Evolutionary conservation across 2,888 invertebrate species (phyloP).

Genomic region (Mythimna ferrago): DNA sequence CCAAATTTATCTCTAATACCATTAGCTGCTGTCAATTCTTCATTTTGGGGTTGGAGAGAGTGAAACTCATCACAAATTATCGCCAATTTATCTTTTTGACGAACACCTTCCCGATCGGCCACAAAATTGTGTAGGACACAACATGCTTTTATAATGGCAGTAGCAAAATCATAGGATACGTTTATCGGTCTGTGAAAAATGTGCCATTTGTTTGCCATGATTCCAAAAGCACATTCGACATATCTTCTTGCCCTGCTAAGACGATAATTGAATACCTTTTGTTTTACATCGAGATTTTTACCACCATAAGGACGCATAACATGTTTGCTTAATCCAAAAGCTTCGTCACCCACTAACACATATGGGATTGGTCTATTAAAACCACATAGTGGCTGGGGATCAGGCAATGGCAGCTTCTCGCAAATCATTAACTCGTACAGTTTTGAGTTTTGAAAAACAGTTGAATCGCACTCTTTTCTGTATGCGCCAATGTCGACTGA

Average conservation of each 20-base stretch:
- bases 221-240: conserved; percentile 11
- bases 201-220: conserved; percentile 34
- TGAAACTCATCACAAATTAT: conserved; percentile 59
- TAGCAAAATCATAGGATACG: conserved; percentile 43
- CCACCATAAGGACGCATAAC: conserved; percentile 38
- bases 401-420: conserved; percentile 28
- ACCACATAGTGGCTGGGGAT: conserved; percentile 39
- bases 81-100: conserved; percentile 52
- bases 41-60: conserved; percentile 35
- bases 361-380: conserved; percentile 30
- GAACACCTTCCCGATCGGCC: conserved; percentile 43
- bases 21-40: conserved; percentile 37
- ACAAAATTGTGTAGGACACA: conserved; percentile 45
- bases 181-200: conserved; percentile 38
- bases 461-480: neutral
- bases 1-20: conserved; percentile 39
- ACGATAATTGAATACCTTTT: conserved; percentile 20
- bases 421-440: conserved; percentile 32
- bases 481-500: too few species aligned
- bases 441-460: conserved; percentile 23
- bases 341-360: conserved; percentile 44
- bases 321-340: conserved; percentile 38
- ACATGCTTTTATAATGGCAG: conserved; percentile 39
- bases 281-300: conserved; percentile 9
- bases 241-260: conserved; percentile 1